Conservation (phyloP, 2,888 invertebrate species). For the Pandemis corylana region DNA sequence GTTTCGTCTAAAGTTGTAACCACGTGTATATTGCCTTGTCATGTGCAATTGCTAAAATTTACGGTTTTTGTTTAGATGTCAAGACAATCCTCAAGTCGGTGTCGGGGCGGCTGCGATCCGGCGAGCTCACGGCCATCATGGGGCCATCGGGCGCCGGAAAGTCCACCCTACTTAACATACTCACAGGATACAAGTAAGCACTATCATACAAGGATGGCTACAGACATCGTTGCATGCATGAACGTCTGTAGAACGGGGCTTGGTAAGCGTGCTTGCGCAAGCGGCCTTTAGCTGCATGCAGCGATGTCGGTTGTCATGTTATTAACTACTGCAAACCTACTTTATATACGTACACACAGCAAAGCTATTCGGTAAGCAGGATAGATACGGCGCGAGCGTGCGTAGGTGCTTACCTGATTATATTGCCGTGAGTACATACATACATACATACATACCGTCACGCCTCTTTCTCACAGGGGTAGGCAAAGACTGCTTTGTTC, state of each 20-base stretch:
- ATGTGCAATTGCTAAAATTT: background rate
- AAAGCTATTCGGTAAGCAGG: no score
- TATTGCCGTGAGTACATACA: no score
- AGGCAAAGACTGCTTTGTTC: no score
- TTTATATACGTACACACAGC: background rate
- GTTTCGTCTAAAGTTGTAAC: background rate
- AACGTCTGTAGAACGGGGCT: background rate
- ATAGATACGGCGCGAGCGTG: no score
- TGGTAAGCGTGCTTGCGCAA: no score
- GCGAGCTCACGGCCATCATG: conserved; percentile 98
- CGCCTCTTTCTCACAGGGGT: no score
- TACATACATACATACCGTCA: no score
- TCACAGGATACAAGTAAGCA: conserved; percentile 97
- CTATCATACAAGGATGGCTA: background rate
- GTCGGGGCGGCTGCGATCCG: conserved; percentile 94
- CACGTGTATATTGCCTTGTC: background rate
- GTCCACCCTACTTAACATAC: conserved; percentile 96
- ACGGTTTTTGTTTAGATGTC: conserved; percentile 85
- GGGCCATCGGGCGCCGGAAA: conserved; percentile 98
- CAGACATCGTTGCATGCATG: background rate
- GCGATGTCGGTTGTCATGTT: background rate
- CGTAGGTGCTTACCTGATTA: no score
- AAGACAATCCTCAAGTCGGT: conserved; percentile 96
- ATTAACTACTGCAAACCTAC: background rate
- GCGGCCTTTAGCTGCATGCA: background rate